phyloP scores from a whole-genome alignment of 2,888 invertebrate species.

The Chalcosyrphus nemorum region DNA sequence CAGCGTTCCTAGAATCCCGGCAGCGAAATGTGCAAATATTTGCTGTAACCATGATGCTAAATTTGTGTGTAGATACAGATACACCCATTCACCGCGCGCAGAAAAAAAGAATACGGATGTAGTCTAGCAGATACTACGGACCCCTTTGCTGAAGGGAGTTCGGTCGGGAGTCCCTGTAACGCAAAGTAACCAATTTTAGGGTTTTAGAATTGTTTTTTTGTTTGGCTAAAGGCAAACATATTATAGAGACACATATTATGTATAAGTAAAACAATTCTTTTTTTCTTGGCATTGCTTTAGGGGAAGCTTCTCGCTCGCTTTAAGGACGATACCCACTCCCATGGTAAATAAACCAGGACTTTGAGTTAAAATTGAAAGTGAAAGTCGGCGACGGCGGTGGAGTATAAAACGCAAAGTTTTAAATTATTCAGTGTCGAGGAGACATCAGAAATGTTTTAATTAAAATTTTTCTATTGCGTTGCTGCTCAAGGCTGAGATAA shows the following conservation, averaged over 20 bases:
- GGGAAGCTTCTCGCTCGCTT: not conserved
- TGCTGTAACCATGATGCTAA: conserved; percentile 50
- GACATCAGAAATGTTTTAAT: no score
- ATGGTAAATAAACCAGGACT: not conserved
- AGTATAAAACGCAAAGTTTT: no score
- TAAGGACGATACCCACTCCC: not conserved
- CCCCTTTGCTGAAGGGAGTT: not conserved
- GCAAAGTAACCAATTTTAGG: conserved; percentile 46
- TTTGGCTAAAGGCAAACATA: conserved; percentile 11
- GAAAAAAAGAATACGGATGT: conserved; percentile 11
- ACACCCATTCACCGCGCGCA: conserved; percentile 5
- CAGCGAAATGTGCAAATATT: conserved; percentile 57
- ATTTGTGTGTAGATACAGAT: conserved; percentile 40
- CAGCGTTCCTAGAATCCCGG: conserved; percentile 28
- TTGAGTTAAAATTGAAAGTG: no score
- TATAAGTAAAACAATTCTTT: not conserved
- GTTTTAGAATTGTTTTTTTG: conserved; percentile 40
- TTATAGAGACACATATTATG: not conserved
- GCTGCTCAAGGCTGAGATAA: no score
- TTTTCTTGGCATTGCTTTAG: not conserved
- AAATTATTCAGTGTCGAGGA: no score
- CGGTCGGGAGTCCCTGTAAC: conserved; percentile 23
- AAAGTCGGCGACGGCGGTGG: not conserved
- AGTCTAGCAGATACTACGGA: not conserved
- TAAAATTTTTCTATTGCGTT: no score